phyloP scores from a whole-genome alignment of 1,140 invertebrate genomes.

The Heliothis subflexa region DNA sequence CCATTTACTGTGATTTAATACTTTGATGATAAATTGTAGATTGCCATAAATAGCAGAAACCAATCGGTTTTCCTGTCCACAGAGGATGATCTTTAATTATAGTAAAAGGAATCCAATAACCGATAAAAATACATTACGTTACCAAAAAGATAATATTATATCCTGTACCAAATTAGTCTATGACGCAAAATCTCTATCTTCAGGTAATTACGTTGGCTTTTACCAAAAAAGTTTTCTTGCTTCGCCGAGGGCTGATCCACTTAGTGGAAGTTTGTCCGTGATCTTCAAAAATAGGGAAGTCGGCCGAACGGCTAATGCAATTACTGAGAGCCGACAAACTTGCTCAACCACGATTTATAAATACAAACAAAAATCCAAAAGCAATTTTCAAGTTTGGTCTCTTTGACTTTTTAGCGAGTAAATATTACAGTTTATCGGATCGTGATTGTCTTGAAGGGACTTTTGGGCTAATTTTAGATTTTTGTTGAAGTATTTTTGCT shows the following conservation, averaged over 20 bases:
- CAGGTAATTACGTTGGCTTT: slow-evolving; percentile 52
- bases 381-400: slow-evolving; percentile 39
- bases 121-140: background rate
- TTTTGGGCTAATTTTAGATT: no score
- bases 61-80: background rate
- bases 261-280: slow-evolving; percentile 58
- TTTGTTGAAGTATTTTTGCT: no score
- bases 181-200: slow-evolving; percentile 43
- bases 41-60: background rate
- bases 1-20: background rate
- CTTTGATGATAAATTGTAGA: background rate
- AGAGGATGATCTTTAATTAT: slow-evolving; percentile 11
- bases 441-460: no score
- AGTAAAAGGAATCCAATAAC: slow-evolving; percentile 10
- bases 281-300: slow-evolving; percentile 67
- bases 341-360: slow-evolving; percentile 43
- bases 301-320: slow-evolving; percentile 61
- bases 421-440: no score
- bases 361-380: slow-evolving; percentile 48
- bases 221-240: slow-evolving; percentile 49
- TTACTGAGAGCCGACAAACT: slow-evolving; percentile 59
- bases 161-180: slow-evolving; percentile 34
- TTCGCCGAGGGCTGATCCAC: slow-evolving; percentile 58
- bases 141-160: slow-evolving; percentile 9
- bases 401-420: background rate